Percentiles rank a stretch among this genome's conserved stretches.
Evolutionary conservation across 2,113 vertebrate species (phyloP).

Genomic region (Elachura formosa): DNA sequence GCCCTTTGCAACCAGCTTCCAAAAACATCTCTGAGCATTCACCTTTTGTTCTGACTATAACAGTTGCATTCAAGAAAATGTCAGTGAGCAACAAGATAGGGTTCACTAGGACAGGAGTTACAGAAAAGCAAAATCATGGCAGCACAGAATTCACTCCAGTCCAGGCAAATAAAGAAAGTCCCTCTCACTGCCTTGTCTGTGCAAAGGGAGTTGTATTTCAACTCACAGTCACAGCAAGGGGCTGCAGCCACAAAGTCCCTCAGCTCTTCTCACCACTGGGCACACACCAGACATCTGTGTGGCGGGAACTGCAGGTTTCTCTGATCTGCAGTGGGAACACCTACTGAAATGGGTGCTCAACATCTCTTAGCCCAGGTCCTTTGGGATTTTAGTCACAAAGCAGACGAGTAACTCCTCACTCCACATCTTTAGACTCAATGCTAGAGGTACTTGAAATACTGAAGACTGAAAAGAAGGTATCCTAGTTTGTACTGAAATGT

Average conservation of each 20-base stretch:
- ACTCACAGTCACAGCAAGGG: background rate
- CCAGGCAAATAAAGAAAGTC: background rate
- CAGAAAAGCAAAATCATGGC: background rate
- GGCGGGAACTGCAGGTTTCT: background rate
- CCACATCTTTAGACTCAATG: background rate
- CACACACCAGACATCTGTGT: background rate
- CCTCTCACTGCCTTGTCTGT: background rate
- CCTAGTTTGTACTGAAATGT: background rate
- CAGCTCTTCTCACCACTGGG: background rate
- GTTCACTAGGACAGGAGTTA: background rate
- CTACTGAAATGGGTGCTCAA: background rate
- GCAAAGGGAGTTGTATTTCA: background rate
- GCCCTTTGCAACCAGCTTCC: background rate
- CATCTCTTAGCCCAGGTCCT: background rate
- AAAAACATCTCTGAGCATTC: constrained; percentile 21
- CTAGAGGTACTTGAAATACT: background rate
- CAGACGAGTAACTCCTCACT: background rate
- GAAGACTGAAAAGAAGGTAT: background rate
- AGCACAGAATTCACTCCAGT: background rate
- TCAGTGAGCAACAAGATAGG: background rate
- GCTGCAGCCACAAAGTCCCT: background rate
- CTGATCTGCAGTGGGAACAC: background rate
- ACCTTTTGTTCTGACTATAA: constrained; percentile 14
- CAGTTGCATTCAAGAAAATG: constrained; percentile 5
- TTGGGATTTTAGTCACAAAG: background rate